Conservation (phyloP, 2,888 invertebrate genomes). For the Carterocephalus palaemon region DNA sequence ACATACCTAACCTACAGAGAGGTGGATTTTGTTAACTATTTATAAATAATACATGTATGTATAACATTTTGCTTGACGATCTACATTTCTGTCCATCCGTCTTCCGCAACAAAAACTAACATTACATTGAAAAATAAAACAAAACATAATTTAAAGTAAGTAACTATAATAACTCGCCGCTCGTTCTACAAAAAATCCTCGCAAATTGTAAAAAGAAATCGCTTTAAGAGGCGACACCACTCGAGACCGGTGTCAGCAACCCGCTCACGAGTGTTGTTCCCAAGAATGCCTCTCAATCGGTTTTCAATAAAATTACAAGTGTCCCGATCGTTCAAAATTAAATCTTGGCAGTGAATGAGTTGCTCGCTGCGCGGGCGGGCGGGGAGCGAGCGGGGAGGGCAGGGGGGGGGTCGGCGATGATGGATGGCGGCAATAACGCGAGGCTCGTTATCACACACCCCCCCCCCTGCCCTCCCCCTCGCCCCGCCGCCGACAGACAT, state of each 20-base stretch:
- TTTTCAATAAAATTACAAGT: constrained; percentile 20
- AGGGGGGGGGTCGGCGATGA: constrained; percentile 43
- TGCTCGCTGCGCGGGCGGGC: constrained; percentile 11
- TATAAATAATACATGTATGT: no score
- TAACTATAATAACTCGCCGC: no score
- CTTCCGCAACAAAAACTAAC: no score
- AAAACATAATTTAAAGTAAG: no score
- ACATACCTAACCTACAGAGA: no score
- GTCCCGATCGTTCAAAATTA: constrained; percentile 18
- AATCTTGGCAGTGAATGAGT: constrained; percentile 23
- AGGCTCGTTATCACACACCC: constrained; percentile 38
- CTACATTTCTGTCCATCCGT: no score
- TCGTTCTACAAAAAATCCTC: no score
- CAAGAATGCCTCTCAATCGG: constrained; percentile 8
- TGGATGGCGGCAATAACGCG: constrained; percentile 67
- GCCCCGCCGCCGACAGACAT: neutral
- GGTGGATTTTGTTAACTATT: no score
- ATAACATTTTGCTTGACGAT: no score
- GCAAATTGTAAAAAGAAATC: no score
- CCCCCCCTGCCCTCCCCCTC: constrained; percentile 5
- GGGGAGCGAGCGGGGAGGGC: constrained; percentile 18
- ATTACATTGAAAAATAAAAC: neutral
- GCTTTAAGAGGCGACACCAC: constrained; percentile 8
- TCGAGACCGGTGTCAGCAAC: constrained; percentile 8
- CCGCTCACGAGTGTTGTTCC: neutral